phyloP scores from a whole-genome alignment of 2,797 vertebrate genomes.

The Pampus argenteus region DNA sequence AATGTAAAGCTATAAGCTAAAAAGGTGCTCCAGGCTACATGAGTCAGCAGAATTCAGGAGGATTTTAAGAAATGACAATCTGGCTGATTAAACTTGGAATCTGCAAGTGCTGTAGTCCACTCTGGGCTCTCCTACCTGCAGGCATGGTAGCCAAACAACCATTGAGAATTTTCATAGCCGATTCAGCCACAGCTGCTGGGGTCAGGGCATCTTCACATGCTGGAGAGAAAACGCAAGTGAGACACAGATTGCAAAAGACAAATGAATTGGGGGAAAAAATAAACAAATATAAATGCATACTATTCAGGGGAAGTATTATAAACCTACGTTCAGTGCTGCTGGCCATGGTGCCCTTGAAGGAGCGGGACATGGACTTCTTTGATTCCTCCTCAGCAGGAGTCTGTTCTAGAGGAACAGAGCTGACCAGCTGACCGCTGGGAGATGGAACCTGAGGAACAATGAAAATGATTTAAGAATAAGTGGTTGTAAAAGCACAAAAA shows the following conservation, averaged over 20 bases:
- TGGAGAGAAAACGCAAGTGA: conserved; percentile 58
- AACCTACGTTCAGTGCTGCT: conserved; percentile 94
- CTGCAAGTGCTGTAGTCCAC: too few species aligned
- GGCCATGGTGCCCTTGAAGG: conserved; percentile 90
- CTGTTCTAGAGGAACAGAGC: conserved; percentile 86
- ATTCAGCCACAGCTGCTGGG: conserved; percentile 89
- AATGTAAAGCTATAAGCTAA: conserved; percentile 1
- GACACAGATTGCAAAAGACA: background rate
- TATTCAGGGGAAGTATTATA: background rate
- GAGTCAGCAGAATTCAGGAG: conserved; percentile 44
- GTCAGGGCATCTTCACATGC: conserved; percentile 92
- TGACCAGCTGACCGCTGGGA: conserved; percentile 79
- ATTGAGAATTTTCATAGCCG: conserved; percentile 88
- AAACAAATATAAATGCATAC: background rate
- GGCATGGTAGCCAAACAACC: conserved; percentile 94
- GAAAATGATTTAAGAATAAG: conserved; percentile 2
- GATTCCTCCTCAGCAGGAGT: conserved; percentile 93
- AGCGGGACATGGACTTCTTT: conserved; percentile 88
- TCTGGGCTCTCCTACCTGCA: conserved; percentile 84
- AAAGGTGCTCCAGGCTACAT: background rate
- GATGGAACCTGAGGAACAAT: conserved; percentile 77
- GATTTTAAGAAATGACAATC: conserved; percentile 17
- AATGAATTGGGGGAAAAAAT: background rate
- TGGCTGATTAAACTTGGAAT: conserved; percentile 31
- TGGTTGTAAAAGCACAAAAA: background rate